Conservation (phyloP, 2,888 invertebrate genomes). For the Chrysolina haemoptera region DNA sequence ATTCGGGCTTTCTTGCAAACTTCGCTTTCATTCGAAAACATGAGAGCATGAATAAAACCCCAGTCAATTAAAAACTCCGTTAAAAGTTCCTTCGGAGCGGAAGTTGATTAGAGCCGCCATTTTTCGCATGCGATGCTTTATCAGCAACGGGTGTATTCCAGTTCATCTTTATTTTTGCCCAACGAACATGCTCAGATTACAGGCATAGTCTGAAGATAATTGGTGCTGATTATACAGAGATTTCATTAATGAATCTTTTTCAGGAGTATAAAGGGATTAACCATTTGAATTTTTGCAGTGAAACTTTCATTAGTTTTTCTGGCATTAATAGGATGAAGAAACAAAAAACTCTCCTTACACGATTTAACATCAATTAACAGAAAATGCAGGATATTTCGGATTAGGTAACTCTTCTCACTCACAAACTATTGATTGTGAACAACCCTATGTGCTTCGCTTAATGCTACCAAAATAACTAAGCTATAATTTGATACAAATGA, state of each 20-base stretch:
- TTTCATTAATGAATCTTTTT: neutral
- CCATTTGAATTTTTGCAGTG: neutral
- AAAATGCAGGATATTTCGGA: neutral
- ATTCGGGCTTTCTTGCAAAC: neutral
- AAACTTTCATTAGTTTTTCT: no score
- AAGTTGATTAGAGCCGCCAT: neutral
- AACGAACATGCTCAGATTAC: neutral
- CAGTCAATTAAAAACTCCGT: neutral
- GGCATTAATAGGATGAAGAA: no score
- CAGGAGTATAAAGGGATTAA: neutral
- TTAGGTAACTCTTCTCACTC: no score
- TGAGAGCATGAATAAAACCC: neutral
- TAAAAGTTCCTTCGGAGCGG: neutral
- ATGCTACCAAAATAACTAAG: no score
- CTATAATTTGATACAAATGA: no score
- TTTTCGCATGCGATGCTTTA: constrained; percentile 2
- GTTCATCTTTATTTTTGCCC: neutral
- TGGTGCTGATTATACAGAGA: neutral
- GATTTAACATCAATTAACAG: no score
- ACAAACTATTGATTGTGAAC: no score
- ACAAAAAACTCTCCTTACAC: no score
- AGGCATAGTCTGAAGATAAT: neutral
- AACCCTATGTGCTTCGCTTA: no score
- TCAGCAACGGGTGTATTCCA: neutral
- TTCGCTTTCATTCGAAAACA: neutral